Evolutionary conservation across 2,888 invertebrate genomes (phyloP).

Genomic region (Microctonus hyperodae): DNA sequence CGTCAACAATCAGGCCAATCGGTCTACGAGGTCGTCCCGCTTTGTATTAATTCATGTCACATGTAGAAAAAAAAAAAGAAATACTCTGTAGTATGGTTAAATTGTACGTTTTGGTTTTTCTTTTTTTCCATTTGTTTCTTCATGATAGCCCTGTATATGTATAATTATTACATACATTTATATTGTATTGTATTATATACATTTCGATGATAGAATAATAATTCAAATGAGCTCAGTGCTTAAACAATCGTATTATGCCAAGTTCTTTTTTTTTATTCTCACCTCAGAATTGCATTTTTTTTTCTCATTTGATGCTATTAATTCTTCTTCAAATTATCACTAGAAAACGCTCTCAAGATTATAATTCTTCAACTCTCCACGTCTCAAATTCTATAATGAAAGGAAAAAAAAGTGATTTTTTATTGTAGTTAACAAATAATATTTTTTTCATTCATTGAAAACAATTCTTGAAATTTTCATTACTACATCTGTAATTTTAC

Average conservation of each 20-base stretch:
- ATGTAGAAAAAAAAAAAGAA: constrained; percentile 10
- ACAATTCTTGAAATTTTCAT: too few relatives aligned
- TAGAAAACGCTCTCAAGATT: too few relatives aligned
- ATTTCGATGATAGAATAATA: not conserved
- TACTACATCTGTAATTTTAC: too few relatives aligned
- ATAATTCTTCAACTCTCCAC: too few relatives aligned
- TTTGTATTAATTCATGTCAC: constrained; percentile 42
- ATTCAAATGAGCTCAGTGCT: not conserved
- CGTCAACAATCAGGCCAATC: constrained; percentile 58
- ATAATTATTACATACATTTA: not conserved
- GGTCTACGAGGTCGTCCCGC: constrained; percentile 52
- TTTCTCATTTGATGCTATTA: not conserved
- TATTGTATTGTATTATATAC: too few relatives aligned
- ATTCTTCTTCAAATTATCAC: too few relatives aligned
- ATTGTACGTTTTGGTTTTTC: not conserved
- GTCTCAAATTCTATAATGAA: too few relatives aligned
- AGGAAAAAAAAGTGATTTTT: too few relatives aligned
- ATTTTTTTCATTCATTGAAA: too few relatives aligned
- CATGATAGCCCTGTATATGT: not conserved
- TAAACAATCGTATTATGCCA: not conserved
- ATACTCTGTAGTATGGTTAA: not conserved
- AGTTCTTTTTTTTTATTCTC: not conserved
- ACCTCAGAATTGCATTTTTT: not conserved
- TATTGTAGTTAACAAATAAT: too few relatives aligned
- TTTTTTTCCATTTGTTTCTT: not conserved